phyloP scores from a whole-genome alignment of 1,140 invertebrate species.

The Steinernema feltiae region DNA sequence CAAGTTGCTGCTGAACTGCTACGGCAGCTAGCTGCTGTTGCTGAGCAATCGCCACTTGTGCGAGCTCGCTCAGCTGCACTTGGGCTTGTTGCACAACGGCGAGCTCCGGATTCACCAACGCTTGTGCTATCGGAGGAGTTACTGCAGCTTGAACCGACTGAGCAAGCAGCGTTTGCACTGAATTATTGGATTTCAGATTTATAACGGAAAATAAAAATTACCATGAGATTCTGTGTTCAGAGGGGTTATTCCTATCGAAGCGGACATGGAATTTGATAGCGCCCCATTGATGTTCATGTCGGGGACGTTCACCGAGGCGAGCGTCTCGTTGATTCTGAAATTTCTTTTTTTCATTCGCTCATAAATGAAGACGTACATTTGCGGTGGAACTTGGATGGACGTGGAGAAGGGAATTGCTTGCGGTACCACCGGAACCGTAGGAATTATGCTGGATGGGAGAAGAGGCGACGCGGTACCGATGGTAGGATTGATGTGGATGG shows the following conservation, averaged over 20 bases:
- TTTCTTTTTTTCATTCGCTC: background rate
- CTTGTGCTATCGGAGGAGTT: conserved; percentile 6
- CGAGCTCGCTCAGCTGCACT: conserved; percentile 21
- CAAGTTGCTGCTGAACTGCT: conserved; percentile 12
- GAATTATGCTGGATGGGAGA: background rate
- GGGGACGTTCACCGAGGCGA: background rate
- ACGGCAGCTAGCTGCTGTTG: conserved; percentile 23
- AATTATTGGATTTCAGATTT: no score
- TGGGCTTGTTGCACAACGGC: conserved; percentile 22
- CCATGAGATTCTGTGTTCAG: background rate
- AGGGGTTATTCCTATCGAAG: conserved; percentile 4
- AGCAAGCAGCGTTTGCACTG: conserved; percentile 34
- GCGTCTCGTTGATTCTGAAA: background rate
- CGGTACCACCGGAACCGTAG: background rate
- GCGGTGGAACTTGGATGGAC: background rate
- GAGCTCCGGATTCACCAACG: conserved; percentile 29
- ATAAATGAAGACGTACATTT: background rate
- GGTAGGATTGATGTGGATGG: background rate
- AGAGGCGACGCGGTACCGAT: background rate
- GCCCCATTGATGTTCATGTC: conserved; percentile 30
- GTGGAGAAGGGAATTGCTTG: background rate
- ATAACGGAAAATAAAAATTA: background rate
- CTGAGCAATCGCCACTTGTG: conserved; percentile 24
- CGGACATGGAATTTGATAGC: conserved; percentile 1
- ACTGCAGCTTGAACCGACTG: conserved; percentile 27